Evolutionary conservation across 2,797 vertebrate species (phyloP).

Genomic region (Hydrophis major): DNA sequence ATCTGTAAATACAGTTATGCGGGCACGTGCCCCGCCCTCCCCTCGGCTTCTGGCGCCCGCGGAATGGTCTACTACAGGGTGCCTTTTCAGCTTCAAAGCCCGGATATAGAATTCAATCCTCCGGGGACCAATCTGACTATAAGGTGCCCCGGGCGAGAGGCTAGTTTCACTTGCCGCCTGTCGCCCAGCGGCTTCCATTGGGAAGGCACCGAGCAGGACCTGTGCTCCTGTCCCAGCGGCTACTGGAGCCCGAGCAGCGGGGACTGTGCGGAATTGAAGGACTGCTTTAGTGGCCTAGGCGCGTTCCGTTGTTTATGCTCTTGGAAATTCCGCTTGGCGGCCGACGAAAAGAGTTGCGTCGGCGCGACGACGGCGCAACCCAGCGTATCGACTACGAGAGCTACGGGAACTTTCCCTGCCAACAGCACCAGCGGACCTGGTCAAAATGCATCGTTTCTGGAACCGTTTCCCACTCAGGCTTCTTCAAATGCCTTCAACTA

Average conservation of each 20-base stretch:
- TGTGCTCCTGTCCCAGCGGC: conserved; percentile 55
- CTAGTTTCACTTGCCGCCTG: conserved; percentile 64
- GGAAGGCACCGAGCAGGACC: conserved; percentile 26
- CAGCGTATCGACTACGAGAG: background rate
- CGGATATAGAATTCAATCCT: conserved; percentile 63
- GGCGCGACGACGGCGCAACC: background rate
- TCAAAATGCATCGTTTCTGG: background rate
- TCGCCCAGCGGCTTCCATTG: conserved; percentile 51
- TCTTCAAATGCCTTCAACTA: conserved; percentile 51
- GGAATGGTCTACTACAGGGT: conserved; percentile 55
- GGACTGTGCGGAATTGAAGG: conserved; percentile 33
- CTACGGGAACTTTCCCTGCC: background rate
- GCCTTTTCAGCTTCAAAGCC: conserved; percentile 59
- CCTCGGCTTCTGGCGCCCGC: conserved; percentile 37
- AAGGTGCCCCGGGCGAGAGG: conserved; percentile 57
- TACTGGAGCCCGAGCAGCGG: conserved; percentile 23
- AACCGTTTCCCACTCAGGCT: background rate
- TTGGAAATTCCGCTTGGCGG: conserved; percentile 25
- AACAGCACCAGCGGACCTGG: background rate
- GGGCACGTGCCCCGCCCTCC: conserved; percentile 56
- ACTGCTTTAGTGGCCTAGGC: conserved; percentile 52
- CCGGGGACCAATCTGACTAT: conserved; percentile 64
- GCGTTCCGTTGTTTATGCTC: conserved; percentile 56
- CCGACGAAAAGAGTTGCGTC: conserved; percentile 31
- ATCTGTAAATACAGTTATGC: conserved; percentile 74